Percentiles rank a stretch among this genome's conserved stretches.
Conservation (phyloP, 2,797 vertebrate species). For the Austrolebias charrua region DNA sequence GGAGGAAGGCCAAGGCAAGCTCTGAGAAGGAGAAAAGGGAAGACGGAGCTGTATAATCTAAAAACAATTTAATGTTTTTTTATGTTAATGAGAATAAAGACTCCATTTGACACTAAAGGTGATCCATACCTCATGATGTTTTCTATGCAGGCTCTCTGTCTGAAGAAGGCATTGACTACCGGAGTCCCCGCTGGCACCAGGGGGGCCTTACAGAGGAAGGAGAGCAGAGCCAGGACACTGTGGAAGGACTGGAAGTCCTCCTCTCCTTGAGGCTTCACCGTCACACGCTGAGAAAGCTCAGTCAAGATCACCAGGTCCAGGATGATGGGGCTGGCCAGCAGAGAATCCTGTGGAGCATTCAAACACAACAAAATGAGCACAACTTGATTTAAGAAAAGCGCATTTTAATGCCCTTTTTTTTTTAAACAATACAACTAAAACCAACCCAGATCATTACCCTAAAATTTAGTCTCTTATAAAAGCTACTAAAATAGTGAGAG, state of each 20-base stretch:
- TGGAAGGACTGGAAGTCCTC: conserved; percentile 88
- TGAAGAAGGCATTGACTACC: conserved; percentile 90
- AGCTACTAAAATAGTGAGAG: no score
- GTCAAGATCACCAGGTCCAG: conserved; percentile 92
- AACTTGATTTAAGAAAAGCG: no score
- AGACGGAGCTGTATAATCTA: background rate
- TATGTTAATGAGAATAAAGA: background rate
- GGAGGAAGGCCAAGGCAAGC: conserved; percentile 90
- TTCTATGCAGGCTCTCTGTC: conserved; percentile 92
- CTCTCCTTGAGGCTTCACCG: conserved; percentile 80
- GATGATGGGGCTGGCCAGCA: conserved; percentile 95
- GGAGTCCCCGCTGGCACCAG: conserved; percentile 90
- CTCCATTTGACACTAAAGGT: background rate
- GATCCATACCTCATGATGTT: conserved; percentile 88
- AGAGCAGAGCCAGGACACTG: conserved; percentile 88
- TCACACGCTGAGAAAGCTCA: conserved; percentile 91
- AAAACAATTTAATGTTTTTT: background rate
- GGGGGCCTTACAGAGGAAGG: conserved; percentile 93
- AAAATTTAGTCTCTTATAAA: background rate
- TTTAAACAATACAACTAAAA: no score
- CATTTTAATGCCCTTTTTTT: no score
- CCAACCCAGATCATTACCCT: no score
- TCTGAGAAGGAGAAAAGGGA: conserved; percentile 67
- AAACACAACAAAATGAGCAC: background rate
- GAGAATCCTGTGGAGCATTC: conserved; percentile 84